Evolutionary conservation across 2,888 invertebrate genomes (phyloP).

Genomic region (Aporophyla lueneburgensis): DNA sequence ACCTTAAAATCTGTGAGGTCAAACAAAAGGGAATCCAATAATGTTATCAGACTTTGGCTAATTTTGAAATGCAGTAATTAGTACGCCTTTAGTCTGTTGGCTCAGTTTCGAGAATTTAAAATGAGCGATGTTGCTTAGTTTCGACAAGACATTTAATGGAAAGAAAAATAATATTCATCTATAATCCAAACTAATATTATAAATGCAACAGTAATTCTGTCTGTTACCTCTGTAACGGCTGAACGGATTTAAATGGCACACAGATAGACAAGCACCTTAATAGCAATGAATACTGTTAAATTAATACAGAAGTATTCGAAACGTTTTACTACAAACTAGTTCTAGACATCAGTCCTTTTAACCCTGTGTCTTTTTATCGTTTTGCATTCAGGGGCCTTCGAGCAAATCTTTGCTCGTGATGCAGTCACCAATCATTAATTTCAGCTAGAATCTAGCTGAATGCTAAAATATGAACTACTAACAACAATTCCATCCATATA

Average conservation of each 20-base stretch:
- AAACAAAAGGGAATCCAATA: slow-evolving; percentile 5
- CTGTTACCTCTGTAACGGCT: background rate
- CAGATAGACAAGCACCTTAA: background rate
- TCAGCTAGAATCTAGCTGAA: too few species aligned
- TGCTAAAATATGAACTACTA: too few species aligned
- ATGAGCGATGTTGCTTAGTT: background rate
- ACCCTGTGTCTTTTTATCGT: too few species aligned
- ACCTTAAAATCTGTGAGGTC: slow-evolving; percentile 19
- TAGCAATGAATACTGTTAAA: too few species aligned
- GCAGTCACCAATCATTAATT: too few species aligned
- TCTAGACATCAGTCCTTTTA: too few species aligned
- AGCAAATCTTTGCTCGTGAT: too few species aligned
- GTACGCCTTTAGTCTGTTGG: background rate
- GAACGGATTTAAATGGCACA: background rate
- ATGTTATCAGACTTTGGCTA: background rate
- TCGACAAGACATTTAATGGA: background rate
- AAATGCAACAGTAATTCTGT: background rate
- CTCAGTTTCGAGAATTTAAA: background rate
- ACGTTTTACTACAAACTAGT: too few species aligned
- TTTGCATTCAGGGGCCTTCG: too few species aligned
- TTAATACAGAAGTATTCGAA: too few species aligned
- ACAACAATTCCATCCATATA: too few species aligned
- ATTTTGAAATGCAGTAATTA: slow-evolving; percentile 9
- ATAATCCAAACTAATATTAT: background rate
- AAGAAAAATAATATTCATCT: background rate